These are phyloP conservation scores for Himalopsyche anomala DNA, from an alignment of 2,888 invertebrate species.

Conservation along the genomic window DNA sequence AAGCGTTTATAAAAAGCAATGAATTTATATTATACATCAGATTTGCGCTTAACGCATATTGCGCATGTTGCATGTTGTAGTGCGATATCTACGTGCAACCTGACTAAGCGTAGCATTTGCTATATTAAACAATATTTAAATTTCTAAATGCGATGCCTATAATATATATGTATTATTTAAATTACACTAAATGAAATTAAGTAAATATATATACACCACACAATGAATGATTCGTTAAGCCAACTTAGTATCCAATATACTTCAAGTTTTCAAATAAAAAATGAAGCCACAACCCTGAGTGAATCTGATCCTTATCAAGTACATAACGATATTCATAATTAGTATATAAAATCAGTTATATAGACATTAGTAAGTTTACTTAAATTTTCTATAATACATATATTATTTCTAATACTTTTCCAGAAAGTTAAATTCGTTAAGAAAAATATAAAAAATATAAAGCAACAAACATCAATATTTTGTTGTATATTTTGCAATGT, in stretches of 20 bases:
- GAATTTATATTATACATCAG: no score
- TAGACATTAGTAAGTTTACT: neutral
- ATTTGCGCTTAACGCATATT: no score
- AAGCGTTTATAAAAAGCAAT: no score
- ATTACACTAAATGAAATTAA: no score
- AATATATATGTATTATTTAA: no score
- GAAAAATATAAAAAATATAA: neutral
- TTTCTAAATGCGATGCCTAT: no score
- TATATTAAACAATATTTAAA: no score
- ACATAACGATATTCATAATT: neutral
- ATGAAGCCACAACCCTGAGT: slow-evolving; percentile 36
- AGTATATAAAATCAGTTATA: neutral
- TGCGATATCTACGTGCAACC: no score
- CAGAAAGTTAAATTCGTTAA: neutral
- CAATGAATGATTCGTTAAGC: neutral
- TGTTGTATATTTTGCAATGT: no score
- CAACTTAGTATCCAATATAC: slow-evolving; percentile 26
- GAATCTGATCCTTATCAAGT: neutral
- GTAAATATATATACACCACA: neutral
- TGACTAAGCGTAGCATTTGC: no score
- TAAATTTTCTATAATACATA: neutral
- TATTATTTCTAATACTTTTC: neutral
- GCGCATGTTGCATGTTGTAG: no score
- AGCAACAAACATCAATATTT: neutral
- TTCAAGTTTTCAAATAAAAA: neutral